A percentile compares a stretch with the other conserved stretches of the same genome.
phyloP scores from a whole-genome alignment of 2,113 vertebrate species.

The Eurypyga helias region DNA sequence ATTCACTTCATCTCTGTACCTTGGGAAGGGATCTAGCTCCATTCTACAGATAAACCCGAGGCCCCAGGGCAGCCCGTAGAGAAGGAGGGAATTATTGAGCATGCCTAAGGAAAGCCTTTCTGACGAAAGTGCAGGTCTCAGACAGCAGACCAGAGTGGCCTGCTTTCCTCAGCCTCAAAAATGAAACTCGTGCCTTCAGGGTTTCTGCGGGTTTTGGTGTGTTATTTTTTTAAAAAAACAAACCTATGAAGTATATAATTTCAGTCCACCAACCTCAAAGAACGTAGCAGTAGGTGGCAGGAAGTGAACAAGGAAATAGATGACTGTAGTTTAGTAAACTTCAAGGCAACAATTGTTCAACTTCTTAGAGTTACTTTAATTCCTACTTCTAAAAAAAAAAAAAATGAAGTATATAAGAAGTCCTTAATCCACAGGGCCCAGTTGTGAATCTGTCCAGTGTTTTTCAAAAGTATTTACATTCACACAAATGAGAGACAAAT shows the following conservation, averaged over 20 bases:
- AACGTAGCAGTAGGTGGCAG: background rate
- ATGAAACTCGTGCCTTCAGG: background rate
- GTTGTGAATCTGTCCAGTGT: background rate
- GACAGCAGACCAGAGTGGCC: background rate
- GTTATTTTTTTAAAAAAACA: background rate
- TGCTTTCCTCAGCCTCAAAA: background rate
- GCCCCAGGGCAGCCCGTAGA: background rate
- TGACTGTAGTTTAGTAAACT: background rate
- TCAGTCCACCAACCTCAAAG: background rate
- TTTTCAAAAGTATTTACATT: background rate
- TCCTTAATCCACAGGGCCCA: background rate
- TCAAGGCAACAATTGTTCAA: background rate
- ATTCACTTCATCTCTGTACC: background rate
- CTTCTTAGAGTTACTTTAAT: background rate
- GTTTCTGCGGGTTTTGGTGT: fast-evolving
- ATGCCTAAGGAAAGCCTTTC: background rate
- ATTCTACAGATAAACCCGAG: background rate
- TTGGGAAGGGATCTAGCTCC: background rate
- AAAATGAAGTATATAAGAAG: background rate
- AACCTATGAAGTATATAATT: no score
- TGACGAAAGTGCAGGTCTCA: background rate
- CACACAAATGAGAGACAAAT: background rate
- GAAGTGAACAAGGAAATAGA: background rate
- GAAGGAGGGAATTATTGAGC: background rate
- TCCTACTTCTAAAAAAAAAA: background rate